A percentile compares a stretch with the other conserved stretches of the same genome.
phyloP scores from a whole-genome alignment of 2,113 vertebrate genomes.

The Vulpes lagopus region DNA sequence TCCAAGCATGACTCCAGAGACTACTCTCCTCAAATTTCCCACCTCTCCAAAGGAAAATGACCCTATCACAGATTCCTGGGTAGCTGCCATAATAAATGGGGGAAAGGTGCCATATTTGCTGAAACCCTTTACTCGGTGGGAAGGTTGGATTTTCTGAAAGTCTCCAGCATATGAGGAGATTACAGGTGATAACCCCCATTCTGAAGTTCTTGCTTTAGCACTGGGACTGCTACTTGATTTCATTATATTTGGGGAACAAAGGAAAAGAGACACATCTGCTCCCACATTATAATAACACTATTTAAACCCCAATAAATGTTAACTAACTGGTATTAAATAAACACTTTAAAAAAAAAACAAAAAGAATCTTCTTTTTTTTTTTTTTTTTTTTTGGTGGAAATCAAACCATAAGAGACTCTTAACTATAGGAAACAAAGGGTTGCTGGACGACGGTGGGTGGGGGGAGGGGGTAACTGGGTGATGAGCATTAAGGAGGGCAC shows the following conservation, averaged over 20 bases:
- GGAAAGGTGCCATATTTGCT: not conserved
- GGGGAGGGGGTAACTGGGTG: not conserved
- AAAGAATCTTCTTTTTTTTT: not conserved
- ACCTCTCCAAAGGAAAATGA: slow-evolving; percentile 53
- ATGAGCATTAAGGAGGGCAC: not conserved
- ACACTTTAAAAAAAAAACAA: not conserved
- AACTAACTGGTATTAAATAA: not conserved
- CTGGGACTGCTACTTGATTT: not conserved
- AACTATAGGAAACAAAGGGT: not conserved
- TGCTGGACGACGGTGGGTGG: not conserved
- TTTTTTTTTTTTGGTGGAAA: not conserved
- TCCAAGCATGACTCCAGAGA: slow-evolving; percentile 5
- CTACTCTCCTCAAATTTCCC: slow-evolving; percentile 43
- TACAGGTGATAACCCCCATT: not conserved
- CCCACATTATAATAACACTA: not conserved
- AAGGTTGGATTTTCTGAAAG: slow-evolving; percentile 30
- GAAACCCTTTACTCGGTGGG: not conserved
- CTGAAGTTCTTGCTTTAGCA: not conserved
- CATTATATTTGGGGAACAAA: not conserved
- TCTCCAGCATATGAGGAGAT: not conserved
- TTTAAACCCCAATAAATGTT: not conserved
- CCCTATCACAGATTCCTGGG: not conserved
- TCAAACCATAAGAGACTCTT: not conserved
- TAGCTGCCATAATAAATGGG: not conserved
- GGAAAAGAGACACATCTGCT: not conserved